Conservation (phyloP, 1,140 invertebrate species). For the Penaeus chinensis region DNA sequence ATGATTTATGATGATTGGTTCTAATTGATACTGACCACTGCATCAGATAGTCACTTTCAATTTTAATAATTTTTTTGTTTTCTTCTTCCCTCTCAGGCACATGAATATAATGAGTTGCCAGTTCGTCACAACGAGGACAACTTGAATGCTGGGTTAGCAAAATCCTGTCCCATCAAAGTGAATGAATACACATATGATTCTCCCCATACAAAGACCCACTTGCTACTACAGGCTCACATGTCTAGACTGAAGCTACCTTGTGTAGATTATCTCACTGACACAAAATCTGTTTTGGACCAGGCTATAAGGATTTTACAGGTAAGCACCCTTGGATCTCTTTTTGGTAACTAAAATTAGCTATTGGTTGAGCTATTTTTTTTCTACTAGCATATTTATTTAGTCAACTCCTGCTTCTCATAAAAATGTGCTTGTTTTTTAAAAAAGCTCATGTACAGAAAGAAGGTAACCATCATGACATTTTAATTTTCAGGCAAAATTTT, state of each 20-base stretch:
- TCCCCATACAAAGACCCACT: slow-evolving; percentile 92
- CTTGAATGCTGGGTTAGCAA: slow-evolving; percentile 90
- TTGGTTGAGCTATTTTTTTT: background rate
- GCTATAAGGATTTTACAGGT: slow-evolving; percentile 87
- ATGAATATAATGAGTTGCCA: slow-evolving; percentile 94
- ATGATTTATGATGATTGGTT: too few relatives aligned
- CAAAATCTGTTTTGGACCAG: slow-evolving; percentile 97
- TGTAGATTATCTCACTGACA: slow-evolving; percentile 95
- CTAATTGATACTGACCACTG: too few relatives aligned
- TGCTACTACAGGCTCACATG: slow-evolving; percentile 95
- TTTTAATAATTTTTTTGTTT: background rate
- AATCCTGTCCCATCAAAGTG: slow-evolving; percentile 80
- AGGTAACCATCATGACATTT: too few relatives aligned
- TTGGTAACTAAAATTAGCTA: background rate
- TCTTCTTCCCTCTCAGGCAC: slow-evolving; percentile 67
- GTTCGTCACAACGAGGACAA: slow-evolving; percentile 98
- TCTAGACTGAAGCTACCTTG: slow-evolving; percentile 83
- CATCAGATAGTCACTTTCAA: too few relatives aligned
- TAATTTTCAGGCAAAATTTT: too few relatives aligned
- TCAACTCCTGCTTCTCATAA: too few relatives aligned
- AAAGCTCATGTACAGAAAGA: too few relatives aligned
- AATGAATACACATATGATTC: slow-evolving; percentile 83
- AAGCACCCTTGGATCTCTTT: slow-evolving; percentile 72
- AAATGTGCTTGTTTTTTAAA: too few relatives aligned
- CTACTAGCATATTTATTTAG: background rate